Conservation (phyloP, 2,113 vertebrate genomes). For the Phyllostomus hastatus region DNA sequence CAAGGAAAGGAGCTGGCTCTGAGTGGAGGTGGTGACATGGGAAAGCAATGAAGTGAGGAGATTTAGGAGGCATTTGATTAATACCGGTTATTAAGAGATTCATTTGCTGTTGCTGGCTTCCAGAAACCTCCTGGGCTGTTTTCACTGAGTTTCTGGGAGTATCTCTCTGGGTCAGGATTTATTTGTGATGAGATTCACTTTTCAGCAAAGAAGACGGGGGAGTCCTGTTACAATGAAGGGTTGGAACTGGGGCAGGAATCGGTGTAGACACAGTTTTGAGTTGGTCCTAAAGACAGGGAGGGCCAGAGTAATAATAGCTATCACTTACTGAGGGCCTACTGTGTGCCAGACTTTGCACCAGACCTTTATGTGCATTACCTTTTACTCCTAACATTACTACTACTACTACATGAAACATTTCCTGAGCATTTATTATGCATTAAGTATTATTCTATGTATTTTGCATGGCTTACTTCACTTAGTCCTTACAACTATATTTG, state of each 20-base stretch:
- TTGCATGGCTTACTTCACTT: not conserved
- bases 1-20: not conserved
- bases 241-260: not conserved
- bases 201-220: not conserved
- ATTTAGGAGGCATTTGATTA: not conserved
- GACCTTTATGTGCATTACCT: not conserved
- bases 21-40: not conserved
- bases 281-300: not conserved
- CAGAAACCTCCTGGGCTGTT: not conserved
- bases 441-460: not conserved
- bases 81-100: slow-evolving; percentile 12
- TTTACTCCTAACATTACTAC: not conserved
- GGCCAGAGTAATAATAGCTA: not conserved
- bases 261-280: not conserved
- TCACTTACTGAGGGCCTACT: not conserved
- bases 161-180: not conserved
- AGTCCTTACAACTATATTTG: not conserved
- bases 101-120: not conserved
- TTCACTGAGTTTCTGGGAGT: slow-evolving; percentile 6
- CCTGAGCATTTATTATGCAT: not conserved
- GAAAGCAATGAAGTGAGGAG: not conserved
- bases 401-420: not conserved
- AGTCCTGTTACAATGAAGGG: not conserved
- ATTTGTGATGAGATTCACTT: not conserved
- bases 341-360: not conserved